Conservation (phyloP, 1,140 invertebrate species). For the Neomicropteryx cornuta region DNA sequence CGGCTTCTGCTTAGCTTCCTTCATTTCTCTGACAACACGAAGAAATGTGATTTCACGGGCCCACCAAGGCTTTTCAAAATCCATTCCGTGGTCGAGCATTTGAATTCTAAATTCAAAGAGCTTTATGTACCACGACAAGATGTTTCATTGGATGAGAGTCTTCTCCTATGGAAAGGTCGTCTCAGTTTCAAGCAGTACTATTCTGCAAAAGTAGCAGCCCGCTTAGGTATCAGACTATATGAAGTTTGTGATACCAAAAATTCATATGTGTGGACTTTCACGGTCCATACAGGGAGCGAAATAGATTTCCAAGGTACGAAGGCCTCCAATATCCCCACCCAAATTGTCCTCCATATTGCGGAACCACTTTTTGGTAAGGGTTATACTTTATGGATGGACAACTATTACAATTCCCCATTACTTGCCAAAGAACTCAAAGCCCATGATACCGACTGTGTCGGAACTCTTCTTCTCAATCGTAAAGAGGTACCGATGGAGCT, state of each 20-base stretch:
- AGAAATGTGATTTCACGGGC: no score
- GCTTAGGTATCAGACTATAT: slow-evolving; percentile 12
- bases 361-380: slow-evolving; percentile 14
- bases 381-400: slow-evolving; percentile 16
- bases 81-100: slow-evolving; percentile 13
- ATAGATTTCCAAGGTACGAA: slow-evolving; percentile 3
- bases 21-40: no score
- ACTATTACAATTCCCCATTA: slow-evolving; percentile 14
- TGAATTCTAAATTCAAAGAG: slow-evolving; percentile 10
- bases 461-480: slow-evolving; percentile 6
- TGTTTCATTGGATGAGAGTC: slow-evolving; percentile 12
- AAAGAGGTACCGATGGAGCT: slow-evolving; percentile 6
- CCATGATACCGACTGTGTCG: slow-evolving; percentile 14
- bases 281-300: slow-evolving; percentile 9
- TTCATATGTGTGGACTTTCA: slow-evolving; percentile 13
- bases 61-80: no score
- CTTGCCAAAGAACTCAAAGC: slow-evolving; percentile 13
- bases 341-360: slow-evolving; percentile 5
- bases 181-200: slow-evolving; percentile 3
- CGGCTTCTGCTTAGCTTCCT: no score
- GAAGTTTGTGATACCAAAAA: slow-evolving; percentile 12
- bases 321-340: not conserved
- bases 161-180: slow-evolving; percentile 11
- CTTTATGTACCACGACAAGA: slow-evolving; percentile 10
- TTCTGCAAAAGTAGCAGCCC: slow-evolving; percentile 7